Evolutionary conservation across 2,888 invertebrate genomes (phyloP), one percentile per base, ranked within the genome.

Genomic region (Ormyrus thymus): DNA sequence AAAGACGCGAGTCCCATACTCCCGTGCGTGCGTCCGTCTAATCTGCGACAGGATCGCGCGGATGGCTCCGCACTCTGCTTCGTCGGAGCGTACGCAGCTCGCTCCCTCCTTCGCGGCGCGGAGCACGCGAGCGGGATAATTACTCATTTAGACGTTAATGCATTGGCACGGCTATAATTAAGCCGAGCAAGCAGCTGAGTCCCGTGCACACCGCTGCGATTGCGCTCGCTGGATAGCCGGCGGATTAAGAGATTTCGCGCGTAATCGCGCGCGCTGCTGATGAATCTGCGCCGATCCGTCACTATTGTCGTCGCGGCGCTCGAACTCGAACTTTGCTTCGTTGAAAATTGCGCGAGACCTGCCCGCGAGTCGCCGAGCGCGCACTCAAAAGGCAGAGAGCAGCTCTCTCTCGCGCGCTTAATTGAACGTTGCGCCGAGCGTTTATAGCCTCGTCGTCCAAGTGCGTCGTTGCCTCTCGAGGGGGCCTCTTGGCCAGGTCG

Each of bases 101-200:
- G 15, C 46, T 15, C 83, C 81, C 64, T 78, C 55, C 43, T 77
- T 29, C 29, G 29, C 81, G 82, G 81, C 71, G 81, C 80, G 81
- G 80, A 75, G 10, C 72, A 64, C 61, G 77, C 81, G 77, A 81
- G 80, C 74, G 61, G 68, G 81, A 84, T 86, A 86, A 87, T 87
- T 84, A 85, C 83, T 86, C 85, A 86, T 85, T 84, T 84, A 84
- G 86, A 87, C 86, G 84, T 87, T 87, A 87, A 88, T 86, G 84
- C 83, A 85, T 84, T 84, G 82, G 83, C 83, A 76, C 61, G 61
- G 59, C 51, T 69, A 59, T 69, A 65, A 74, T 74, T 74, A 65
- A 56, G 1, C 58, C 78, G 79, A 78, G 43, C 76, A 78, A 62
- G 29, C 29, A 29, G 4, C 29, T 29, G 29, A 29, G 4, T 29